Conservation (phyloP, 2,888 invertebrate genomes). For the Alitta virens region DNA sequence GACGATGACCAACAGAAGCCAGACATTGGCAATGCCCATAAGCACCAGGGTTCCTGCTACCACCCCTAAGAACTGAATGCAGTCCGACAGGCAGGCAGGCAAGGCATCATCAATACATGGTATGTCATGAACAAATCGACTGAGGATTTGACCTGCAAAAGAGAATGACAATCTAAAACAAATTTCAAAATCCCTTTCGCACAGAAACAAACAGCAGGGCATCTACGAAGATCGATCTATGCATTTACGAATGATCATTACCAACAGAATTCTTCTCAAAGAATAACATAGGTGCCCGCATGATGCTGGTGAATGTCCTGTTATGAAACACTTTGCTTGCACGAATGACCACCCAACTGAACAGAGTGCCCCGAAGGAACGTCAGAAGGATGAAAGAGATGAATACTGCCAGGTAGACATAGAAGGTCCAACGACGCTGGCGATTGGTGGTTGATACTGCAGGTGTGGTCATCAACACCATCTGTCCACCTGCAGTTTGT, state of each 20-base stretch:
- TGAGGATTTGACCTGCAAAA: constrained; percentile 31
- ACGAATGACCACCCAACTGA: constrained; percentile 31
- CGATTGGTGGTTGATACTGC: neutral
- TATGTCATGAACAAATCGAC: constrained; percentile 34
- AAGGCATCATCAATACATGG: constrained; percentile 33
- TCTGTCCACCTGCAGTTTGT: neutral
- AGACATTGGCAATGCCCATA: constrained; percentile 34
- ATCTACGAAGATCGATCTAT: too few species aligned
- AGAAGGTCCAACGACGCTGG: constrained; percentile 14
- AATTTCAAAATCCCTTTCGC: neutral
- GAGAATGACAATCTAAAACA: neutral
- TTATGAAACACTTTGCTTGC: constrained; percentile 30
- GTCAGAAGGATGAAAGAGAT: constrained; percentile 28
- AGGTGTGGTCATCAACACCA: neutral
- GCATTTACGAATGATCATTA: constrained; percentile 1
- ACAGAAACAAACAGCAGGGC: too few species aligned
- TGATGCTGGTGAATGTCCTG: constrained; percentile 29
- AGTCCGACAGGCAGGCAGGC: constrained; percentile 35
- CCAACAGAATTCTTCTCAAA: constrained; percentile 26
- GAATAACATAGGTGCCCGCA: constrained; percentile 33
- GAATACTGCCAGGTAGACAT: constrained; percentile 33
- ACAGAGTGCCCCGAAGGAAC: constrained; percentile 32
- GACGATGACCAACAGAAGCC: constrained; percentile 36
- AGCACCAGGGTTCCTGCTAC: constrained; percentile 32
- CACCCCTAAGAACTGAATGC: constrained; percentile 36